Evolutionary conservation across 2,113 vertebrate genomes (phyloP).

Genomic region (Ranitomeya variabilis): DNA sequence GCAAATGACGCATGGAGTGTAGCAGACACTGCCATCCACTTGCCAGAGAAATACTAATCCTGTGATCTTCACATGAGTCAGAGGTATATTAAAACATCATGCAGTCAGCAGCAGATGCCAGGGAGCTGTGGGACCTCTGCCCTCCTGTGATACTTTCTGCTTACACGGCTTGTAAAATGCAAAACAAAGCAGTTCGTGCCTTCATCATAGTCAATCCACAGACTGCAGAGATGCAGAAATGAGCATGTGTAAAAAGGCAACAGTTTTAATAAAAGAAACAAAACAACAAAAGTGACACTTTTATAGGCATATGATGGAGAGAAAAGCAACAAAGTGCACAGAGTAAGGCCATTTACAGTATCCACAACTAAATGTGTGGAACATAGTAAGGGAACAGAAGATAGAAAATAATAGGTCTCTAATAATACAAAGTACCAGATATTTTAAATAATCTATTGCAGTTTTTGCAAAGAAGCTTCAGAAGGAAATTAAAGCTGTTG

Average conservation of each 20-base stretch:
- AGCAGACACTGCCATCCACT: neutral
- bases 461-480: neutral
- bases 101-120: neutral
- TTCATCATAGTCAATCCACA: neutral
- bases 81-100: neutral
- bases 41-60: neutral
- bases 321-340: neutral
- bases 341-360: neutral
- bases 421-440: neutral
- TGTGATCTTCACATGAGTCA: neutral
- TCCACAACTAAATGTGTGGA: neutral
- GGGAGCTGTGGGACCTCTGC: no score
- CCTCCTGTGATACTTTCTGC: neutral
- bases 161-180: neutral
- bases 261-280: neutral
- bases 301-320: neutral
- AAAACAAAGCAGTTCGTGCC: neutral
- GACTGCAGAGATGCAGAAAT: neutral
- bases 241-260: neutral
- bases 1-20: neutral
- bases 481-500: neutral
- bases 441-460: neutral
- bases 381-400: neutral
- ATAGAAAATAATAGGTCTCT: neutral
- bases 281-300: neutral